Base-by-base conservation (phyloP, 2,113 vertebrate genomes). In the Condylura cristata region DNA sequence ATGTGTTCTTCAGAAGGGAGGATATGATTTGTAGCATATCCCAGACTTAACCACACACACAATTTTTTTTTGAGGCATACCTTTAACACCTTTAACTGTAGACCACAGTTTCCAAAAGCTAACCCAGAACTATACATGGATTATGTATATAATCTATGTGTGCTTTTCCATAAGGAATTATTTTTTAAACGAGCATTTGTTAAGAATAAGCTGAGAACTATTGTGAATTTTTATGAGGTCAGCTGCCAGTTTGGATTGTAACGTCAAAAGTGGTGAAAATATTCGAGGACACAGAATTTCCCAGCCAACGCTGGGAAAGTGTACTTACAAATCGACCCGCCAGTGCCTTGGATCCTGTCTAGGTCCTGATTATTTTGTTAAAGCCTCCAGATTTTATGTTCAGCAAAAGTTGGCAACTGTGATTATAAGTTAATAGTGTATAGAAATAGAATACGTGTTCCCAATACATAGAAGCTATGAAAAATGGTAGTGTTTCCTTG, bases 191-290 rank as follows among this genome's bases (percentile, higher is more conserved):
- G 65, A 89, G 14, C 20, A 44, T 93, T 74, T 95, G 76, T 20
- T 90, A 83, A 88, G 34, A 93, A 71, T 74, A 81, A 96, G 53
- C 30, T 95, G 68, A 96, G 86, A 95, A 82, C 90, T 90, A 82
- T 61, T 93, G 32, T 91, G 30, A 53, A 51, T 78, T 93, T 60
- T 37, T 41, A 93, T 78, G 58, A 6, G 72, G 22, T 56, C 44
- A 94, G n/a, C 20, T 78, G 44, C 89, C 51, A 93, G 17, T 51
- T 51, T 17, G 16, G 26, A 61, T 61, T 61, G 1, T 61, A 32
- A 63, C 30, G 28, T 32, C 28, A 63, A 63, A 63, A 63, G 61
- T 53, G 76, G 30, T 84, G 85, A 85, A 95, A 90, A 90, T 92
- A 90, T 76, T 93, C 71, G 96, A 75, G 82, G 61, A 72, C 90